Conservation (phyloP, 2,797 vertebrate species). For the Halcyon badia region DNA sequence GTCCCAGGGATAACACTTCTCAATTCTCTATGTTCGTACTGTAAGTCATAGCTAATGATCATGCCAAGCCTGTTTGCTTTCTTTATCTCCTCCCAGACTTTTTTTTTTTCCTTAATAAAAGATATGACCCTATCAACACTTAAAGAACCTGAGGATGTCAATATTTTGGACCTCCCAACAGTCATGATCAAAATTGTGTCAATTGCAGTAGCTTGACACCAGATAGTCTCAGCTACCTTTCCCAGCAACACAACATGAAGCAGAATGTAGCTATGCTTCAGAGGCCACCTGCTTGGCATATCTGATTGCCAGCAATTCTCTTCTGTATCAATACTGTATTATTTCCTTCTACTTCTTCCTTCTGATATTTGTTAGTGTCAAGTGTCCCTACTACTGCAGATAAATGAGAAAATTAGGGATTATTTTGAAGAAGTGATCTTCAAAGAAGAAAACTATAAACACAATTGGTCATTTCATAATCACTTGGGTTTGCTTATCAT, state of each 20-base stretch:
- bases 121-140: background rate
- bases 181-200: background rate
- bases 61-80: background rate
- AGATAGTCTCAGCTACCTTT: background rate
- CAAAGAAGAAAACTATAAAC: background rate
- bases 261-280: background rate
- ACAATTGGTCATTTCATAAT: background rate
- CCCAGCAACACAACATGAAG: background rate
- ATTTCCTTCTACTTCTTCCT: conserved; percentile 23
- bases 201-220: background rate
- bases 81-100: background rate
- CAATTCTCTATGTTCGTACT: background rate
- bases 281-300: conserved; percentile 12
- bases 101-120: background rate
- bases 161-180: background rate
- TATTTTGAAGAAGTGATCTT: background rate
- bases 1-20: background rate
- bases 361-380: background rate
- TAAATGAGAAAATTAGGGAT: conserved; percentile 46
- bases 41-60: background rate
- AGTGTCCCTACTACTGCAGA: background rate
- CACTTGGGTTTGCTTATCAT: background rate
- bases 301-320: background rate
- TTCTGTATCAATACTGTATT: background rate
- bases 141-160: background rate